Percentiles rank a stretch among this genome's conserved stretches.
phyloP scores from a whole-genome alignment of 2,888 invertebrate genomes.

The Coremacera marginata region DNA sequence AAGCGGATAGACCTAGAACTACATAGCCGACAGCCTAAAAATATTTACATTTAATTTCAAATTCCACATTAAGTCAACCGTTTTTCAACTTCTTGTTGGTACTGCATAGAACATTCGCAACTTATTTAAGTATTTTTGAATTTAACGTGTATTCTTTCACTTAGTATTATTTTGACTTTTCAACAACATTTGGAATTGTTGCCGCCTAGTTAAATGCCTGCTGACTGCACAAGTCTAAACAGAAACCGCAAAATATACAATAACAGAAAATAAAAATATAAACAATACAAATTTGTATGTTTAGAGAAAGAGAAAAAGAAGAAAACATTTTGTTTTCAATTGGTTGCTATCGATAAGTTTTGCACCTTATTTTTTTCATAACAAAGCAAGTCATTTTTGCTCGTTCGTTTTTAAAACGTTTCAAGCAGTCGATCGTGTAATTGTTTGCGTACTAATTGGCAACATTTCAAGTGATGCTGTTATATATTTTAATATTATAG shows the following conservation, averaged over 20 bases:
- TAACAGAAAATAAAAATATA: not conserved
- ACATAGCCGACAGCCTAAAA: too few relatives aligned
- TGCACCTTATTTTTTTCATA: not conserved
- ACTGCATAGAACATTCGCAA: too few relatives aligned
- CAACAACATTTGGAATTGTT: not conserved
- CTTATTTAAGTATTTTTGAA: too few relatives aligned
- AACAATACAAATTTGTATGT: too few relatives aligned
- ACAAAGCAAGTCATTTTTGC: not conserved
- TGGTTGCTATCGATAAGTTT: not conserved
- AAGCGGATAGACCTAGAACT: too few relatives aligned
- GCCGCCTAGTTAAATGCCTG: not conserved
- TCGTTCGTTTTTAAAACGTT: not conserved
- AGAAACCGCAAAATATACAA: not conserved
- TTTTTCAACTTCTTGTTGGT: too few relatives aligned
- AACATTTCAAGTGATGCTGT: slow-evolving; percentile 14
- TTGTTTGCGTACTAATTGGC: slow-evolving; percentile 5
- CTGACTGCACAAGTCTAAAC: not conserved
- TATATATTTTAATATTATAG: not conserved
- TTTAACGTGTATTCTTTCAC: not conserved
- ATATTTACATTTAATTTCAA: too few relatives aligned
- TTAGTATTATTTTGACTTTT: not conserved
- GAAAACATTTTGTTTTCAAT: slow-evolving; percentile 3
- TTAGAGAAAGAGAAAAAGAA: not conserved
- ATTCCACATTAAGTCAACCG: too few relatives aligned
- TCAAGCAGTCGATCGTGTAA: not conserved